Evolutionary conservation across 37 sponge, comb jelly and placozoan genomes (phyloP).

Genomic region (Hormiphora californensis): DNA sequence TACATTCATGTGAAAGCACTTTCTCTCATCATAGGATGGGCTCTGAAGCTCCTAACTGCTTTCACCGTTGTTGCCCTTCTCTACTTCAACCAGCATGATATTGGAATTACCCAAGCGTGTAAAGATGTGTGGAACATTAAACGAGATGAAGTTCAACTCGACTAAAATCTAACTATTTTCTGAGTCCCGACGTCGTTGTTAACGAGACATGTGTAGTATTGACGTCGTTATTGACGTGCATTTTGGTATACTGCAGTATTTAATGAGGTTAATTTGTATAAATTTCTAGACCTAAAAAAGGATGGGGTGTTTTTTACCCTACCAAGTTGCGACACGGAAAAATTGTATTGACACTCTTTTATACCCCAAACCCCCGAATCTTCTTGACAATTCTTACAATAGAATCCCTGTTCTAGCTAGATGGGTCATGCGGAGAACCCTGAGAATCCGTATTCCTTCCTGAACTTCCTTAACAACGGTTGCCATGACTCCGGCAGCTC

Average conservation of each 20-base stretch:
- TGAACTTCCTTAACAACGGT: slow-evolving; percentile 18
- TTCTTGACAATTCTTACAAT: not conserved
- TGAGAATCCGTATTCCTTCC: slow-evolving; percentile 40
- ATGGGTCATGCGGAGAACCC: slow-evolving; percentile 49
- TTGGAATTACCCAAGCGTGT: slow-evolving; percentile 31
- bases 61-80: not conserved
- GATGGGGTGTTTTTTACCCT: too few relatives aligned
- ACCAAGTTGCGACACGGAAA: too few relatives aligned
- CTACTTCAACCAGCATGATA: slow-evolving; percentile 52
- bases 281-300: too few relatives aligned
- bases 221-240: too few relatives aligned
- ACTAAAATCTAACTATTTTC: too few relatives aligned
- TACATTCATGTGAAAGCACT: slow-evolving; percentile 4
- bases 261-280: too few relatives aligned
- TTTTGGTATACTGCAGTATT: too few relatives aligned
- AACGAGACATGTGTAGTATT: too few relatives aligned
- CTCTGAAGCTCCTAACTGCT: not conserved
- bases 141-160: not conserved
- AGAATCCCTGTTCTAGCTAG: not conserved
- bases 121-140: slow-evolving; percentile 51
- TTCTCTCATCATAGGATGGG: not conserved
- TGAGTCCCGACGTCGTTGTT: too few relatives aligned
- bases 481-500: not conserved
- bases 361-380: too few relatives aligned
- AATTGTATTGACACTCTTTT: too few relatives aligned